Conservation (phyloP, 2,888 invertebrate genomes). For the Xestia sexstrigata region DNA sequence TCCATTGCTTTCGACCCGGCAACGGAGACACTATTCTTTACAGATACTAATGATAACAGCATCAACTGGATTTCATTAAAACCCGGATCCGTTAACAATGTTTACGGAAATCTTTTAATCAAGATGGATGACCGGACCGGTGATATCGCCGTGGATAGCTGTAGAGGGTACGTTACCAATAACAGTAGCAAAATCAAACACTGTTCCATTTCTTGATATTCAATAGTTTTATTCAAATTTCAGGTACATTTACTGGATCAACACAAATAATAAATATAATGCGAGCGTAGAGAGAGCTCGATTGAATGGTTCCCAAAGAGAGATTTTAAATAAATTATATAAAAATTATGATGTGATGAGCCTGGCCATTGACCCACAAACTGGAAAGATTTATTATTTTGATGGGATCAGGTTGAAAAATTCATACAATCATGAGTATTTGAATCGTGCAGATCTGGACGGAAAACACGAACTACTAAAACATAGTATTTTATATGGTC, state of each 20-base stretch:
- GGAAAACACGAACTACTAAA: not conserved
- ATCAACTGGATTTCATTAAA: not conserved
- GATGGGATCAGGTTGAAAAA: not conserved
- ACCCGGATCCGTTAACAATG: not conserved
- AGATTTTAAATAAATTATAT: not conserved
- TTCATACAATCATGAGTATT: not conserved
- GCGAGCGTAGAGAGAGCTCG: not conserved
- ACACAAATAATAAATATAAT: not conserved
- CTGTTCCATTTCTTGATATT: not conserved
- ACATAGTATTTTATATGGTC: too few relatives aligned
- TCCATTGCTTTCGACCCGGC: not conserved
- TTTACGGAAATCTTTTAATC: not conserved
- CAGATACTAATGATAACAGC: not conserved
- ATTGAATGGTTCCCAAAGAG: not conserved
- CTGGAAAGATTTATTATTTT: not conserved
- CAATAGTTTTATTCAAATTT: not conserved
- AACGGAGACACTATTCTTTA: not conserved
- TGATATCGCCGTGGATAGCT: constrained; percentile 1
- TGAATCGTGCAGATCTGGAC: not conserved
- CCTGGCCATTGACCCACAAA: not conserved
- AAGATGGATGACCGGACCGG: not conserved
- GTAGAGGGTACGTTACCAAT: not conserved
- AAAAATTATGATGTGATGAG: not conserved
- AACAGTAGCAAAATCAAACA: not conserved
- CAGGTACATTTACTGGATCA: not conserved